A percentile compares a stretch with the other conserved stretches of the same genome.
These are phyloP conservation scores for Takifugu flavidus DNA, from an alignment of 2,113 vertebrate species.

Conservation along the genomic window DNA sequence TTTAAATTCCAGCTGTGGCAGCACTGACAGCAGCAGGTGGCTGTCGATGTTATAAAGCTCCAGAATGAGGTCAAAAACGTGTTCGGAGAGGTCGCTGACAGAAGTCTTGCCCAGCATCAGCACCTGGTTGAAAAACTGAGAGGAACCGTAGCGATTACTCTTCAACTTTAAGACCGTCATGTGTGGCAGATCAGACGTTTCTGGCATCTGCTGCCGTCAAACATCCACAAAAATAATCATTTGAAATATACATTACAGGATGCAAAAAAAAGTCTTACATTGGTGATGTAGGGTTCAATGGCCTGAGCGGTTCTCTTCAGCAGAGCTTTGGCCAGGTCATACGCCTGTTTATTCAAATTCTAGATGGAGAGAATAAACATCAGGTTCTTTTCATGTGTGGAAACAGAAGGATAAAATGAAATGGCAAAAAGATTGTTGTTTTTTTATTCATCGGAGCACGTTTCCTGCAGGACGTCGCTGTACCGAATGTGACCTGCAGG, in stretches of 20 bases:
- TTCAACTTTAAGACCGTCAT: neutral
- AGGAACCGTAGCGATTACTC: neutral
- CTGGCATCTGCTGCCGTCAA: neutral
- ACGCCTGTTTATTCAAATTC: conserved; percentile 99
- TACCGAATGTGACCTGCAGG: conserved; percentile 60
- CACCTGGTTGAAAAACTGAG: conserved; percentile 98
- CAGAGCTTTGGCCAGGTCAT: conserved; percentile 95
- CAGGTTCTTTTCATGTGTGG: conserved; percentile 6
- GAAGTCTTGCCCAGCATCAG: conserved; percentile 99
- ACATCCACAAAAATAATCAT: neutral
- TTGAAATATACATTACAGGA: neutral
- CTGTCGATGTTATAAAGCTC: conserved; percentile 98
- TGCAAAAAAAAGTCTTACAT: conserved; percentile 78
- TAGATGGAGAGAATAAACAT: conserved; percentile 49
- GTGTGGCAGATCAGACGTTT: neutral
- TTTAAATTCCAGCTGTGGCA: conserved; percentile 98
- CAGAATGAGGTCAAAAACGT: conserved; percentile 96
- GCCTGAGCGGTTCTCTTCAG: conserved; percentile 97
- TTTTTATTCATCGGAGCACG: neutral
- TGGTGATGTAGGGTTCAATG: conserved; percentile 98
- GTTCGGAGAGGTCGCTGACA: conserved; percentile 96
- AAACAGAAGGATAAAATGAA: neutral
- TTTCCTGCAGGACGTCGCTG: conserved; percentile 21
- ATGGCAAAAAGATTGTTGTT: conserved; percentile 2
- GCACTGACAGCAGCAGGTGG: conserved; percentile 95